These are phyloP conservation scores for Typhlomys cinereus DNA, from an alignment of 2,113 vertebrate species.

Conservation along the genomic window DNA sequence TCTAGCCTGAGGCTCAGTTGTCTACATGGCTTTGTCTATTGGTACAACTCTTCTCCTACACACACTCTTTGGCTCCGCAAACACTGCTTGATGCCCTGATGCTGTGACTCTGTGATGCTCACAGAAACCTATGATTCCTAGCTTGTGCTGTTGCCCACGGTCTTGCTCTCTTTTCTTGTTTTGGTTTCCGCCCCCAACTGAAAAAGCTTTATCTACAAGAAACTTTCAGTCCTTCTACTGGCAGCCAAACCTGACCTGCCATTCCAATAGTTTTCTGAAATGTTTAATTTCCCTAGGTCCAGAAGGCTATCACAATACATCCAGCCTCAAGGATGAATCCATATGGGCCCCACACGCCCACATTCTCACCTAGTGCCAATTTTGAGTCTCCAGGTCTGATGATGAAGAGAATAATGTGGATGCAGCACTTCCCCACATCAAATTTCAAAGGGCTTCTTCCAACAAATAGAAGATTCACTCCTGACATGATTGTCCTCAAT, in stretches of 20 bases:
- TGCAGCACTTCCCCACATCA: too few species aligned
- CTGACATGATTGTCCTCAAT: too few species aligned
- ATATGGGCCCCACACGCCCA: background rate
- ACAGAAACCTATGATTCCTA: background rate
- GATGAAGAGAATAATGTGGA: background rate
- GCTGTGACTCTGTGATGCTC: background rate
- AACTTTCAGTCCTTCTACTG: background rate
- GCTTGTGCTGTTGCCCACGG: background rate
- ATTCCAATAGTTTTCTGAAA: background rate
- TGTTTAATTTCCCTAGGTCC: constrained; percentile 9
- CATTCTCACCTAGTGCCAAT: background rate
- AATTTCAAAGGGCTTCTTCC: background rate
- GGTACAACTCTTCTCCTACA: background rate
- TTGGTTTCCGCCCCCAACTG: background rate
- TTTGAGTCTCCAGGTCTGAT: background rate
- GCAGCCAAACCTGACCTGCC: background rate
- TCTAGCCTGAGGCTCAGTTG: background rate
- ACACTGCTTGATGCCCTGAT: background rate
- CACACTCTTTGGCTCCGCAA: background rate
- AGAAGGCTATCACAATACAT: background rate
- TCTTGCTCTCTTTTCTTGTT: background rate
- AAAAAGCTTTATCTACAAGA: constrained; percentile 17
- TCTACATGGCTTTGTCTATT: background rate
- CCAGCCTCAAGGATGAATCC: background rate
- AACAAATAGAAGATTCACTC: too few species aligned